Percentiles rank a stretch among this genome's conserved stretches.
These are phyloP conservation scores for Poeciliopsis occidentalis DNA, from an alignment of 2,113 vertebrate genomes.

Conservation along the genomic window DNA sequence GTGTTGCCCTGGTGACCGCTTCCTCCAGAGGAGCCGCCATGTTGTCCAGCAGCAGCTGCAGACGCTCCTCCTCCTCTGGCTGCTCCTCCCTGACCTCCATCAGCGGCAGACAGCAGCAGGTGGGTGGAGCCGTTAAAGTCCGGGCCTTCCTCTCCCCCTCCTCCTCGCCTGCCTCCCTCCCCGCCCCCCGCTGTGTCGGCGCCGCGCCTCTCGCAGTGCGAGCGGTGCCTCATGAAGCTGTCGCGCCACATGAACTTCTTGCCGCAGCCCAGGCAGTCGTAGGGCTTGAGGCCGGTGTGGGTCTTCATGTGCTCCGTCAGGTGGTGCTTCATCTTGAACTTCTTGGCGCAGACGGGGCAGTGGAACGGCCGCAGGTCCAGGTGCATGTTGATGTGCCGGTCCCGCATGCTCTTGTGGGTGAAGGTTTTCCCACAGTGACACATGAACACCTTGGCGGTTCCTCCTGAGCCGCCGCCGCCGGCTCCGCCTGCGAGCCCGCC, in stretches of 20 bases:
- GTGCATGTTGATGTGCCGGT: constrained; percentile 95
- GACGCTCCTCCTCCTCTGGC: constrained; percentile 53
- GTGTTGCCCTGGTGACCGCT: constrained; percentile 18
- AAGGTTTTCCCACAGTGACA: constrained; percentile 95
- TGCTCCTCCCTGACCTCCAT: constrained; percentile 54
- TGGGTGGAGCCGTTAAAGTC: constrained; percentile 65
- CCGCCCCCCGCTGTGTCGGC: constrained; percentile 48
- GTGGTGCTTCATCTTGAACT: constrained; percentile 98
- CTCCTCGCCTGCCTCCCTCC: constrained; percentile 50
- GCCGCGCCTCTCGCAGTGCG: constrained; percentile 87
- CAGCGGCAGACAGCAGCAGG: constrained; percentile 62
- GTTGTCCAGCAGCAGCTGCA: constrained; percentile 55
- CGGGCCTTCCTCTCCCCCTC: constrained; percentile 54
- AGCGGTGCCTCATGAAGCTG: constrained; percentile 92
- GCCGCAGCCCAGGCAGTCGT: constrained; percentile 87
- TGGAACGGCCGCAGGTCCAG: constrained; percentile 92
- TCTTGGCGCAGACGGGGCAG: constrained; percentile 92
- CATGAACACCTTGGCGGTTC: constrained; percentile 87
- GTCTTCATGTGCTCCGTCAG: constrained; percentile 97
- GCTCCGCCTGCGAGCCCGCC: constrained; percentile 36
- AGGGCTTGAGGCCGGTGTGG: constrained; percentile 92
- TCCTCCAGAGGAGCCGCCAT: constrained; percentile 26
- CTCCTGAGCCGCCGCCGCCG: neutral
- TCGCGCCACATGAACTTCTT: constrained; percentile 97
- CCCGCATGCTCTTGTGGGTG: constrained; percentile 93